phyloP scores from a whole-genome alignment of 2,888 invertebrate species.

The Ophion ellenae region DNA sequence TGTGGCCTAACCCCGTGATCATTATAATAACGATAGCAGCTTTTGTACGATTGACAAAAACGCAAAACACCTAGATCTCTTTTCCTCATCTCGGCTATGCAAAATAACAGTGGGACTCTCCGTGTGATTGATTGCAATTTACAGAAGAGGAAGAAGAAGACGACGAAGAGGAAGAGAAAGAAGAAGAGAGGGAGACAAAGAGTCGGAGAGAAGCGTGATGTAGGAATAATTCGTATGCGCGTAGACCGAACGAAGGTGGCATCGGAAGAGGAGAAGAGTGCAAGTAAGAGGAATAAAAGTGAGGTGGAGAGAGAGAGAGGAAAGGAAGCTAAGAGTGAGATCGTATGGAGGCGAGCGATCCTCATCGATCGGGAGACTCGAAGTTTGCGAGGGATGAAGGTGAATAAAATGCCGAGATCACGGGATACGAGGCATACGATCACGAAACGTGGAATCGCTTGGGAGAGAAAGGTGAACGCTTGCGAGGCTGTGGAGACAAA shows the following conservation, averaged over 20 bases:
- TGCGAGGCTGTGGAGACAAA: neutral
- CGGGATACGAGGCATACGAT: constrained; percentile 5
- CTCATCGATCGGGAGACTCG: neutral
- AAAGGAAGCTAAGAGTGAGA: neutral
- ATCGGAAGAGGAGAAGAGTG: neutral
- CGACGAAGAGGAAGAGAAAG: neutral
- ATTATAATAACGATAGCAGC: neutral
- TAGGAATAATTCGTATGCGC: neutral
- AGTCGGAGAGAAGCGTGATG: neutral
- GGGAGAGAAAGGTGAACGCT: neutral
- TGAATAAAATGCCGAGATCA: constrained; percentile 59
- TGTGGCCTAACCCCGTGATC: no score
- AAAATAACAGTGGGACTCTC: neutral
- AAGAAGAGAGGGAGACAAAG: neutral
- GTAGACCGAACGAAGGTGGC: neutral
- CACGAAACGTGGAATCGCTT: neutral
- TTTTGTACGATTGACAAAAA: neutral
- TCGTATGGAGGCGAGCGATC: neutral
- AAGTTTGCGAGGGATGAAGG: neutral
- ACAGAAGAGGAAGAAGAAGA: constrained; percentile 23
- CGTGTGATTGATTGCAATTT: constrained; percentile 22
- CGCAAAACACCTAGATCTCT: neutral
- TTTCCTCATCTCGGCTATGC: neutral
- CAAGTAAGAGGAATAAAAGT: neutral
- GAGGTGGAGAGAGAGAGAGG: neutral